Base-by-base conservation (phyloP, 2,797 vertebrate species). In the Sebastes variabilis region DNA sequence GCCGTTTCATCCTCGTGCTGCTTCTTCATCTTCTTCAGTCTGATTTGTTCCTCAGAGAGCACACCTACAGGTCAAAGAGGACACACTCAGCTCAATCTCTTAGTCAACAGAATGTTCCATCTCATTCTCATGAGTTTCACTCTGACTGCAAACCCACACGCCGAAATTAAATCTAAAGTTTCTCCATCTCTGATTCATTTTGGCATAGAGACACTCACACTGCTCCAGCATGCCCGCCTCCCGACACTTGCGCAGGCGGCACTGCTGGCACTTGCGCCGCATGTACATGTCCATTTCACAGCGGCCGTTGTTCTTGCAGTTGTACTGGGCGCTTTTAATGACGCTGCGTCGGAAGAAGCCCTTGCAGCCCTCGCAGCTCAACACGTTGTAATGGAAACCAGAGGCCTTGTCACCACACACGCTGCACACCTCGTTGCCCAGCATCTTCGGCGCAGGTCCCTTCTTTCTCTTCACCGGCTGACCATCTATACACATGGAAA, bases 221-320 rank as follows among this genome's bases (percentile, higher is more conserved):
- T 99, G 98, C 94, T 99, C 98, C 83, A 97, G 91, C 98, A 99
- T 99, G 89, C 98, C 98, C 0, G 98, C 98, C 93, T 98, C 97
- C 76, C 97, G 96, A 91, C 98, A 99, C 92, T 99, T 99, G 88
- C 97, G 97, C 79, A 99, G 96, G 18, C 98, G 97, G 82, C 98
- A 99, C 90, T 99, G 97, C 94, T 99, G 98, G 82, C 98, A 99
- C 93, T 99, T 99, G 92, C 98, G 97, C 1, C 98, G 97, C 98
- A 99, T 99, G 93, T 99, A 99, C 97, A 98, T 97, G 94, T 99
- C 98, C 97, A 99, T 99, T 92, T 99, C 97, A 5, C 98, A 99
- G 91, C 96, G 96, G 79, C 97, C 97, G 0, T 97, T 97, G 2
- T 97, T 97, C 93, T 99, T 98, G 96, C 98, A 99, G 66, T 93